Evolutionary conservation across 1,140 invertebrate genomes (phyloP).

Genomic region (Medauroidea extradentata): DNA sequence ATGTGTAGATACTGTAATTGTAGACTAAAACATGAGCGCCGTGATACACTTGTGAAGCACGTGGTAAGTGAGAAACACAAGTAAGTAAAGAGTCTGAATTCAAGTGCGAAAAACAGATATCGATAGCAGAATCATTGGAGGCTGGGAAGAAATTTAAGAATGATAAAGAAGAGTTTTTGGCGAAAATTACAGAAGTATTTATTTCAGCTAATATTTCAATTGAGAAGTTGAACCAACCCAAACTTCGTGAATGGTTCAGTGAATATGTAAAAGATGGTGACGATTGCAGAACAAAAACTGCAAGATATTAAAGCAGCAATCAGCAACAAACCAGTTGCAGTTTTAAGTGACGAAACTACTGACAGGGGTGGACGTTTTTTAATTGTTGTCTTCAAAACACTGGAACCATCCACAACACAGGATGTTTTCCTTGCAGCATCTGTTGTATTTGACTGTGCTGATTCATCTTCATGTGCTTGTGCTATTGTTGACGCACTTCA

Average conservation of each 20-base stretch:
- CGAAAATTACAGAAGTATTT: neutral
- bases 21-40: neutral
- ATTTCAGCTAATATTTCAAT: neutral
- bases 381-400: neutral
- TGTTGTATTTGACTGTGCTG: conserved; percentile 1
- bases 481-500: neutral
- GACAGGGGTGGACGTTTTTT: neutral
- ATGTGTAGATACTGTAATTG: neutral
- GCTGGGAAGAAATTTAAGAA: neutral
- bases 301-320: neutral
- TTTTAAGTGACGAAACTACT: conserved; percentile 2
- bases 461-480: neutral
- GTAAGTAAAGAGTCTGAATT: neutral
- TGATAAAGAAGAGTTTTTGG: neutral
- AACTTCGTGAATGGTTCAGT: neutral
- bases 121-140: neutral
- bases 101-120: neutral
- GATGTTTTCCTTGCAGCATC: neutral
- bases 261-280: neutral
- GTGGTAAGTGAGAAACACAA: neutral
- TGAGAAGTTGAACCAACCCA: neutral
- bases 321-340: neutral
- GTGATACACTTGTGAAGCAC: neutral
- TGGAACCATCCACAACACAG: neutral
- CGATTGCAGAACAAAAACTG: neutral